Evolutionary conservation across 2,888 invertebrate species (phyloP).

Genomic region (Eumacrocentrus americanus): DNA sequence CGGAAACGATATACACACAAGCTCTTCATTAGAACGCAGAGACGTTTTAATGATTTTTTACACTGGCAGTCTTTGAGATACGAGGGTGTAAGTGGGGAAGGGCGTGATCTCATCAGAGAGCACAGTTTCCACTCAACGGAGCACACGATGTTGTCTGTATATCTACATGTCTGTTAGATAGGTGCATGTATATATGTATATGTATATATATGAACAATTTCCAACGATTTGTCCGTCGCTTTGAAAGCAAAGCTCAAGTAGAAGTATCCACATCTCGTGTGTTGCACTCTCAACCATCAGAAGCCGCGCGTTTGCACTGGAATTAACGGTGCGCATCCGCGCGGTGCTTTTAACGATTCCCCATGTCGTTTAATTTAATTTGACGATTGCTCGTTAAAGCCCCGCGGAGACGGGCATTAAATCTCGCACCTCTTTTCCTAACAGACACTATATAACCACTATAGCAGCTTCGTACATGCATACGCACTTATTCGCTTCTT

Average conservation of each 20-base stretch:
- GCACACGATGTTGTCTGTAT: conserved; percentile 18
- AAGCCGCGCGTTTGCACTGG: conserved; percentile 28
- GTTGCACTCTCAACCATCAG: conserved; percentile 9
- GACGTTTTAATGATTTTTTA: not conserved
- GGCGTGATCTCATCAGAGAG: conserved; percentile 3
- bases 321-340: conserved; percentile 47
- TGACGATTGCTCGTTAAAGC: conserved; percentile 56
- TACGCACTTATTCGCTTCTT: not conserved
- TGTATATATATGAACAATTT: conserved; percentile 23
- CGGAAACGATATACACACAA: no score
- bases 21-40: not conserved
- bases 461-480: not conserved
- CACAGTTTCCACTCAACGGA: conserved; percentile 21
- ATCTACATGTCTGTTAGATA: not conserved
- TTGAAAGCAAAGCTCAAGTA: conserved; percentile 25
- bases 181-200: not conserved
- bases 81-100: not conserved
- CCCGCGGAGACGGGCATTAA: conserved; percentile 40
- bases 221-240: conserved; percentile 27
- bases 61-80: not conserved
- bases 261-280: conserved; percentile 28
- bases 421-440: conserved; percentile 40
- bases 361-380: conserved; percentile 56
- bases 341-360: conserved; percentile 48
- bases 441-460: not conserved